Evolutionary conservation across 2,797 vertebrate species (phyloP).

Genomic region (Trachops cirrhosus): DNA sequence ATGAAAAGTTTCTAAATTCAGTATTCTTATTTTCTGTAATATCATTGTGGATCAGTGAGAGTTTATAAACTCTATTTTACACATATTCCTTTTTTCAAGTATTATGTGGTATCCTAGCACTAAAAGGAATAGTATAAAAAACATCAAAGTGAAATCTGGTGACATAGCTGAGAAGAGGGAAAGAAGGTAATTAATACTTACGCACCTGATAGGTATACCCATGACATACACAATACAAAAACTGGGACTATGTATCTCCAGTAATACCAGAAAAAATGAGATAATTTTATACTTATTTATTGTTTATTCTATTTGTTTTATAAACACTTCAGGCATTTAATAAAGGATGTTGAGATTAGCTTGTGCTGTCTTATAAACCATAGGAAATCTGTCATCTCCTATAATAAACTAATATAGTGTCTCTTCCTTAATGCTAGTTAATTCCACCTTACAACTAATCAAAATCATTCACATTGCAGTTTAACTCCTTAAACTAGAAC

Average conservation of each 20-base stretch:
- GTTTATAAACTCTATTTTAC: neutral
- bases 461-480: slow-evolving; percentile 7
- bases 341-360: slow-evolving; percentile 24
- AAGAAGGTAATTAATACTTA: neutral
- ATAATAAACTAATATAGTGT: neutral
- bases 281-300: neutral
- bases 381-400: neutral
- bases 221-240: neutral
- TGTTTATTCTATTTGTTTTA: neutral
- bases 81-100: neutral
- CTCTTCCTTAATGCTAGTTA: slow-evolving; percentile 8
- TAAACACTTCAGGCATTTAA: slow-evolving; percentile 16
- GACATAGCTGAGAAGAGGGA: neutral
- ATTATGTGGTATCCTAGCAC: neutral
- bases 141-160: neutral
- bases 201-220: neutral
- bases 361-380: neutral
- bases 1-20: neutral
- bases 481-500: slow-evolving; percentile 37
- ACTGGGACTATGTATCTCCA: neutral
- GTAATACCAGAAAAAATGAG: neutral
- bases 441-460: slow-evolving; percentile 23
- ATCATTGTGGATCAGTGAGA: slow-evolving; percentile 1
- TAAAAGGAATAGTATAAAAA: slow-evolving; percentile 9
- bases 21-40: slow-evolving; percentile 22